Conservation (phyloP, 2,113 vertebrate species). For the Dissostichus mawsoni region DNA sequence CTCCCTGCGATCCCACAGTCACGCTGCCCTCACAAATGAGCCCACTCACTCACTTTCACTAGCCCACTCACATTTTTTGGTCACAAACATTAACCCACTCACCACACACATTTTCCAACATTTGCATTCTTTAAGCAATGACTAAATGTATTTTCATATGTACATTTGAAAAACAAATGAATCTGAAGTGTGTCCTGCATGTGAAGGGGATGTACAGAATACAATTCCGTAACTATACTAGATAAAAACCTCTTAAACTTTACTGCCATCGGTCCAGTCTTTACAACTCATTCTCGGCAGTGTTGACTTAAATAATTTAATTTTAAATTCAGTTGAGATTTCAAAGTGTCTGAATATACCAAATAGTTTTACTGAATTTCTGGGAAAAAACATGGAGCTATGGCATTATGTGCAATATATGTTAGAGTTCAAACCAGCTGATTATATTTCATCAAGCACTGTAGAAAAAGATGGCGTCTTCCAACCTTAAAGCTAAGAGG, state of each 20-base stretch:
- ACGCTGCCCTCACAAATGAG: slow-evolving; percentile 51
- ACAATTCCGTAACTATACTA: not conserved
- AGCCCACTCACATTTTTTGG: slow-evolving; percentile 60
- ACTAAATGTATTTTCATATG: slow-evolving; percentile 18
- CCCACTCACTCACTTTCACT: slow-evolving; percentile 55
- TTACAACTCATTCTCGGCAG: not conserved
- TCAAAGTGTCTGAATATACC: not conserved
- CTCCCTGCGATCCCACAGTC: slow-evolving; percentile 69
- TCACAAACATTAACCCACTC: slow-evolving; percentile 53
- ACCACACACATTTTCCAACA: slow-evolving; percentile 24
- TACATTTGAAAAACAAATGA: not conserved
- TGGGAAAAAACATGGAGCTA: not conserved
- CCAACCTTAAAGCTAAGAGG: not conserved
- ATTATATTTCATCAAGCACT: not conserved
- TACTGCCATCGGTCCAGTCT: not conserved
- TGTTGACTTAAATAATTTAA: not conserved
- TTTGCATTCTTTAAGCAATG: not conserved
- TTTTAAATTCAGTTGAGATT: not conserved
- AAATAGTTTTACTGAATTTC: not conserved
- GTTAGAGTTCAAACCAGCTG: not conserved
- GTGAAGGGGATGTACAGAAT: not conserved
- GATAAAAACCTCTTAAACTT: not conserved
- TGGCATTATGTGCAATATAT: not conserved
- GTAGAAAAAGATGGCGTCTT: not conserved
- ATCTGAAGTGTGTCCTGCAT: not conserved